phyloP scores from a whole-genome alignment of 2,113 vertebrate genomes.

The Potamarius usumacintae region DNA sequence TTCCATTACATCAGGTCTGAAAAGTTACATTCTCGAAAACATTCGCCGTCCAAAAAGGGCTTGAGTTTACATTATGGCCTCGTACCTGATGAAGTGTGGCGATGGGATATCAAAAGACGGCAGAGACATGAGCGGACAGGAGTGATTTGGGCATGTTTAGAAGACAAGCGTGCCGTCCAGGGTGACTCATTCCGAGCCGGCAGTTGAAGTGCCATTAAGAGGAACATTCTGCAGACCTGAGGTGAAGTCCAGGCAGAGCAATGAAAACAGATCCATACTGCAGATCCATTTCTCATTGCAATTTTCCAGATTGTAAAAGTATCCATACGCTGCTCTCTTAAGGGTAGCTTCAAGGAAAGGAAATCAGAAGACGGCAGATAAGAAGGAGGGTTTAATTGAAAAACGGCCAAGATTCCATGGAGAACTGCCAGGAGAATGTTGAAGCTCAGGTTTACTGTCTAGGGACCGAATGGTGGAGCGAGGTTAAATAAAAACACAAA shows the following conservation, averaged over 20 bases:
- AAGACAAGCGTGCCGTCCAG: slow-evolving; percentile 3
- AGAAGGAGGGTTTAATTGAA: slow-evolving; percentile 26
- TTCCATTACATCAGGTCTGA: slow-evolving; percentile 16
- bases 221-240: slow-evolving; percentile 47
- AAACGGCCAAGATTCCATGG: slow-evolving; percentile 22
- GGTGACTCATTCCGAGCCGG: slow-evolving; percentile 31
- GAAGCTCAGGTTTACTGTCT: slow-evolving; percentile 1
- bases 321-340: slow-evolving; percentile 17
- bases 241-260: slow-evolving; percentile 17
- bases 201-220: slow-evolving; percentile 29
- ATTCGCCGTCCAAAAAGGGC: neutral
- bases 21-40: neutral
- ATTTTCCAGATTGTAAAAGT: slow-evolving; percentile 20
- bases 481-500: slow-evolving; percentile 30
- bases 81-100: slow-evolving; percentile 34
- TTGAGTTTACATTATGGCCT: slow-evolving; percentile 9
- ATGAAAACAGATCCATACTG: slow-evolving; percentile 25
- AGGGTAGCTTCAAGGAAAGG: slow-evolving; percentile 12
- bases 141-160: slow-evolving; percentile 12
- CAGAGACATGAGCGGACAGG: slow-evolving; percentile 7
- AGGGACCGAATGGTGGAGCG: neutral
- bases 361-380: slow-evolving; percentile 17
- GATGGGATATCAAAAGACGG: slow-evolving; percentile 16
- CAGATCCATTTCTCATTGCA: neutral
- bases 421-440: neutral